A percentile compares a stretch with the other conserved stretches of the same genome.
Conservation (phyloP, 2,888 invertebrate genomes). For the Lobophora halterata region DNA sequence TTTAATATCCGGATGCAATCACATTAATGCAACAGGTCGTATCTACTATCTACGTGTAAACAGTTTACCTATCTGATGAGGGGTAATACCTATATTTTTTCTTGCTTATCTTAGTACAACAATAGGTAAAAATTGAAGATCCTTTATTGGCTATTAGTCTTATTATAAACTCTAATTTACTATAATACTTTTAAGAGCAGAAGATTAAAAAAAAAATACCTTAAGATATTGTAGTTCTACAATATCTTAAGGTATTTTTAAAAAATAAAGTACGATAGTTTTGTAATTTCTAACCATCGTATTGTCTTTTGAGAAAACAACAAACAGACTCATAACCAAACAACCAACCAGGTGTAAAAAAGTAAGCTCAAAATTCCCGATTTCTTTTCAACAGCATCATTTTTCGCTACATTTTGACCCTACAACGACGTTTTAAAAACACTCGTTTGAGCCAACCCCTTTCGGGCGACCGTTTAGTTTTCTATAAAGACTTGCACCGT, state of each 20-base stretch:
- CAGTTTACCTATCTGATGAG: neutral
- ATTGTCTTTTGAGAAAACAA: too few relatives aligned
- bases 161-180: too few relatives aligned
- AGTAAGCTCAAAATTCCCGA: neutral
- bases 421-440: slow-evolving; percentile 28
- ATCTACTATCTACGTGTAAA: slow-evolving; percentile 1
- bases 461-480: slow-evolving; percentile 63
- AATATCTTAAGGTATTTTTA: too few relatives aligned
- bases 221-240: too few relatives aligned
- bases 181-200: too few relatives aligned
- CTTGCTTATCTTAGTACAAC: too few relatives aligned
- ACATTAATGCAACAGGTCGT: neutral
- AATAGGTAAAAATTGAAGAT: too few relatives aligned
- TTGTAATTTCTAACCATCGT: too few relatives aligned
- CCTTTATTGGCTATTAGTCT: too few relatives aligned
- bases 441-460: slow-evolving; percentile 27
- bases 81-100: slow-evolving; percentile 1
- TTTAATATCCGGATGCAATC: slow-evolving; percentile 9
- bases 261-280: too few relatives aligned
- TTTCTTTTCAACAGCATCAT: neutral
- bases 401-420: slow-evolving; percentile 19
- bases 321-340: neutral
- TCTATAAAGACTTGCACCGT: slow-evolving; percentile 70
- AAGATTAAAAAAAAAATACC: too few relatives aligned
- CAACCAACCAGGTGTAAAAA: neutral